Conservation (phyloP, 2,797 vertebrate genomes). For the Megalops cyprinoides region DNA sequence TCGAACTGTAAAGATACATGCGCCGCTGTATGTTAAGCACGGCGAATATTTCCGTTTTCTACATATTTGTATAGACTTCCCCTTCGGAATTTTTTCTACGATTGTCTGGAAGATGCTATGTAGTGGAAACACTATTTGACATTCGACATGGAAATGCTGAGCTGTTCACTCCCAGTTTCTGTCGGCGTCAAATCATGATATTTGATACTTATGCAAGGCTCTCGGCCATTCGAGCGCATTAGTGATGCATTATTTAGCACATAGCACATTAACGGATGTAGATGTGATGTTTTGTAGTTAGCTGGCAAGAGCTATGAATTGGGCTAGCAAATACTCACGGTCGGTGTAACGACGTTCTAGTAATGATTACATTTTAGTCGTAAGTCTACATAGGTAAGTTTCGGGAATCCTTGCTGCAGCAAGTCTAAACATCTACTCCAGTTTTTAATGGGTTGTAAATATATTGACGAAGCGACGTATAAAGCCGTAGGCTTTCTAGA, state of each 20-base stretch:
- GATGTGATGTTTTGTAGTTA: not conserved
- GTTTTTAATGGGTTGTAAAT: not conserved
- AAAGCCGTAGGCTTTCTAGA: not conserved
- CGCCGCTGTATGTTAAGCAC: not conserved
- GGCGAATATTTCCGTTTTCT: not conserved
- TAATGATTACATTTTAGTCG: too few relatives aligned
- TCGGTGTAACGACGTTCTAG: not conserved
- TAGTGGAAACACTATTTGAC: not conserved
- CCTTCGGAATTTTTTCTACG: not conserved
- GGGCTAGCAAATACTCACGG: not conserved
- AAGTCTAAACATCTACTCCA: not conserved
- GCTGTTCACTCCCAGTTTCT: not conserved
- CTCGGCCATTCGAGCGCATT: slow-evolving; percentile 10
- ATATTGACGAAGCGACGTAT: not conserved
- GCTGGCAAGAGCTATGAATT: not conserved
- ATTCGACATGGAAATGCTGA: not conserved
- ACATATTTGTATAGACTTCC: not conserved
- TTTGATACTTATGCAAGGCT: slow-evolving; percentile 14
- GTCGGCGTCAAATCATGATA: not conserved
- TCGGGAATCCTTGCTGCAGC: not conserved
- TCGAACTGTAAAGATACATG: not conserved
- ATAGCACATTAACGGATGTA: not conserved
- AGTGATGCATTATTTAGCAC: slow-evolving; percentile 10
- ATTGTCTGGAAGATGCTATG: slow-evolving; percentile 1
- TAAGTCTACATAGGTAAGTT: too few relatives aligned